A percentile compares a stretch with the other conserved stretches of the same genome.
Evolutionary conservation across 1,140 invertebrate genomes (phyloP).

Genomic region (Orius insidiosus): DNA sequence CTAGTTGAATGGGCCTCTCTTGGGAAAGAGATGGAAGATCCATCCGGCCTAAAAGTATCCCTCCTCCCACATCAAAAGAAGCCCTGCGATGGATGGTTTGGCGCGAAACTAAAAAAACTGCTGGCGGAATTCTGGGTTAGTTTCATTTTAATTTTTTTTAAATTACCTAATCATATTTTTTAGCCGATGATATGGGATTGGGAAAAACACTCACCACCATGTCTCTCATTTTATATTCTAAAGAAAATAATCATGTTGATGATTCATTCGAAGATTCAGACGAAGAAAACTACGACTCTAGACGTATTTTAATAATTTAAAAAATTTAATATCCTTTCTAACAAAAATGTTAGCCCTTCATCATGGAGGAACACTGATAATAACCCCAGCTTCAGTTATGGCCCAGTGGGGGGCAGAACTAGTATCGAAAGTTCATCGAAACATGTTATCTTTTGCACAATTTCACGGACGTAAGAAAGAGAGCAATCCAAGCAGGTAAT

Average conservation of each 20-base stretch:
- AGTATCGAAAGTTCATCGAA: constrained; percentile 36
- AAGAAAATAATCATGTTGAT: constrained; percentile 22
- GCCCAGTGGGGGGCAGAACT: constrained; percentile 83
- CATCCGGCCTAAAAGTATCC: constrained; percentile 40
- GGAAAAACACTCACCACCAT: constrained; percentile 91
- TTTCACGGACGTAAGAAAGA: constrained; percentile 71
- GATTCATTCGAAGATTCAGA: not conserved
- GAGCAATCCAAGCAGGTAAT: constrained; percentile 34
- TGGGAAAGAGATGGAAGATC: constrained; percentile 37
- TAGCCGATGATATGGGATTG: constrained; percentile 88
- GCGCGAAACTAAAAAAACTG: constrained; percentile 67
- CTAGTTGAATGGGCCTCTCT: constrained; percentile 44
- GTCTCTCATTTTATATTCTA: constrained; percentile 42
- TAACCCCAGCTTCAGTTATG: constrained; percentile 72
- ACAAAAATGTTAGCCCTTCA: constrained; percentile 18
- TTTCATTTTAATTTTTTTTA: constrained; percentile 12
- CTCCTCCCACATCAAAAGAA: constrained; percentile 76
- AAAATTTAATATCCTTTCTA: constrained; percentile 6
- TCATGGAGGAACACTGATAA: constrained; percentile 61
- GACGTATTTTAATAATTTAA: not conserved
- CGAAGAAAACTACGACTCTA: not conserved
- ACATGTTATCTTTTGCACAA: constrained; percentile 42
- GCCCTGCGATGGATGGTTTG: constrained; percentile 77
- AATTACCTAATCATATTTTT: constrained; percentile 20
- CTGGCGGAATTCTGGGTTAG: constrained; percentile 54